phyloP scores from a whole-genome alignment of 2,888 invertebrate genomes.

The Athripsodes cinereus region DNA sequence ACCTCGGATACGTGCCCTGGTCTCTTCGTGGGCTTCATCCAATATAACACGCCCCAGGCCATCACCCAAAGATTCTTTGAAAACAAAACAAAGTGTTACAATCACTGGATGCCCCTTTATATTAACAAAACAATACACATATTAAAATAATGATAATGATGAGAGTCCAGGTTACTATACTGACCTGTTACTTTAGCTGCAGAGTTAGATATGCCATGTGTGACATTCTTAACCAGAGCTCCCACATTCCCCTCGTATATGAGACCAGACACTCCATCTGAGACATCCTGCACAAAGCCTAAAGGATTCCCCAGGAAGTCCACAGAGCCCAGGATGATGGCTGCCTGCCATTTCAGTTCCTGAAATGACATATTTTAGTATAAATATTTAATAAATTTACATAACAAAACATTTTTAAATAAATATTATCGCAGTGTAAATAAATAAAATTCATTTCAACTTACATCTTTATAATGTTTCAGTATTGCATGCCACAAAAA shows the following conservation, averaged over 20 bases:
- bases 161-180: neutral
- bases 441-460: slow-evolving; percentile 28
- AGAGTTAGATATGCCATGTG: slow-evolving; percentile 95
- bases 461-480: slow-evolving; percentile 78
- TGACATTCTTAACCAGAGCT: slow-evolving; percentile 89
- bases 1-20: slow-evolving; percentile 69
- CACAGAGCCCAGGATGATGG: slow-evolving; percentile 90
- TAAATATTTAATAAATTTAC: neutral
- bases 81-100: neutral
- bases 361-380: too few species aligned
- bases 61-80: slow-evolving; percentile 78
- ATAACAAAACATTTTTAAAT: neutral
- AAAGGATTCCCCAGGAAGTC: slow-evolving; percentile 97
- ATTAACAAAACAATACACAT: neutral
- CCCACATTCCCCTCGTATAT: slow-evolving; percentile 90
- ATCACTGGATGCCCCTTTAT: neutral
- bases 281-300: slow-evolving; percentile 92
- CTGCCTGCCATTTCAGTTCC: slow-evolving; percentile 93
- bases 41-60: slow-evolving; percentile 82
- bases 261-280: slow-evolving; percentile 89
- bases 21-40: slow-evolving; percentile 89
- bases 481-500: slow-evolving; percentile 75
- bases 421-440: neutral
- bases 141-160: neutral
- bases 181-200: slow-evolving; percentile 85